Base-by-base conservation (phyloP, 1,140 invertebrate species). In the Macrocentrus cingulum region DNA sequence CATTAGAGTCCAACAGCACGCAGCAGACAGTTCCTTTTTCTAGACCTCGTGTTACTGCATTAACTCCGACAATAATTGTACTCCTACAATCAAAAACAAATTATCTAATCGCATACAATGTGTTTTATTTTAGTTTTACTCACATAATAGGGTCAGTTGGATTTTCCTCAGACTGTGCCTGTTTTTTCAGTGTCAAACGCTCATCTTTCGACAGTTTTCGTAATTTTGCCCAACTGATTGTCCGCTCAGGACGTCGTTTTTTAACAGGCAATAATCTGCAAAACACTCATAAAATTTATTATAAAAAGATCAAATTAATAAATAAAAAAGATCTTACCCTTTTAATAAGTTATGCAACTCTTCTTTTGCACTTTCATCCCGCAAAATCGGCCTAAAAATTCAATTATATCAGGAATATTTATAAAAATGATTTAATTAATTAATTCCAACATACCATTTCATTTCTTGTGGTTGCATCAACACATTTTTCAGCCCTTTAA, bases 21-120 rank as follows among this genome's bases (percentile, higher is more conserved):
- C 66, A 76, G 36, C 65, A 68, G 2, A 72, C 2, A n/a, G 59
- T 59, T 2, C 71, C 22, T 20, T 71, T 78, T 55, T 80, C 79
- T 37, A 80, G 52, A 15, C 66, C 54, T 15, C 71, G 64, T 32
- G 76, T 80, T 2, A 77, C 65, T 29, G 59, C 62, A 68, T 80
- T 80, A 1, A 77, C 62, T 49, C 79, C 79, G 19, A 76, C 49
- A 20, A 74, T 41, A 13, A 79, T 25, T 18, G 59, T 62, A 37
- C 70, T 63, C 3, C 75, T 80, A 56, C 59, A 34, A 70, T 69
- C 39, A 48, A 50, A 56, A 37, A 52, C 36, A n/a, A n/a, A n/a
- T n/a, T n/a, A n/a, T n/a, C n/a, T n/a, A n/a, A n/a, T n/a, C n/a
- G n/a, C n/a, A n/a, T n/a, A n/a, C n/a, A n/a, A n/a, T n/a, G n/a